Percentiles rank a stretch among this genome's conserved stretches.
Conservation (phyloP, 2,888 invertebrate genomes). For the Trilocha varians region DNA sequence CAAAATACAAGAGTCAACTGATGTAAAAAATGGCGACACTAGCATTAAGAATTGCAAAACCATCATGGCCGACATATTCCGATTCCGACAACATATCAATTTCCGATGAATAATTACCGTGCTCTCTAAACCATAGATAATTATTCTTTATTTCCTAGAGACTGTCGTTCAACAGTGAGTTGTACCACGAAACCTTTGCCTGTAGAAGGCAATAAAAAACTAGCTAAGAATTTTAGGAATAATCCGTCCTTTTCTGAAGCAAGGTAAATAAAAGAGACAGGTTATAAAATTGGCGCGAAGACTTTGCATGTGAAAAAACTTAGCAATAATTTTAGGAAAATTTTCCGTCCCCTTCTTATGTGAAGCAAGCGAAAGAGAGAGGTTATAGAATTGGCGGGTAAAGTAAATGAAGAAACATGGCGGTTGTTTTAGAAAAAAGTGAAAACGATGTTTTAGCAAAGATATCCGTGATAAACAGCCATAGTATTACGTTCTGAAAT, state of each 20-base stretch:
- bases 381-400: not conserved
- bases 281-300: not conserved
- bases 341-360: not conserved
- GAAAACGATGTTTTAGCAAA: not conserved
- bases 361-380: not conserved
- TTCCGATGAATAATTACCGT: slow-evolving; percentile 19
- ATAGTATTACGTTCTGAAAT: not conserved
- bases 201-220: slow-evolving; percentile 6
- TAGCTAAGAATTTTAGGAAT: slow-evolving; percentile 1
- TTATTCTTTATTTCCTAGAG: slow-evolving; percentile 18
- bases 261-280: not conserved
- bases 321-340: slow-evolving; percentile 2
- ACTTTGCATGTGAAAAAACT: slow-evolving; percentile 1
- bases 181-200: slow-evolving; percentile 21
- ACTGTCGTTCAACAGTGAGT: slow-evolving; percentile 11
- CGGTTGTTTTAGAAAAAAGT: not conserved
- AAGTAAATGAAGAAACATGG: slow-evolving; percentile 1
- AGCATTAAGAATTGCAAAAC: not conserved
- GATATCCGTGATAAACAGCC: not conserved
- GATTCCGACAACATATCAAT: slow-evolving; percentile 7
- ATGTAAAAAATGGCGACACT: not conserved
- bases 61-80: not conserved
- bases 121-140: slow-evolving; percentile 20
- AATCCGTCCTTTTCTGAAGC: not conserved
- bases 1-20: no score